Base-by-base conservation (phyloP, 1,140 invertebrate species). In the Tyrophagus putrescentiae region DNA sequence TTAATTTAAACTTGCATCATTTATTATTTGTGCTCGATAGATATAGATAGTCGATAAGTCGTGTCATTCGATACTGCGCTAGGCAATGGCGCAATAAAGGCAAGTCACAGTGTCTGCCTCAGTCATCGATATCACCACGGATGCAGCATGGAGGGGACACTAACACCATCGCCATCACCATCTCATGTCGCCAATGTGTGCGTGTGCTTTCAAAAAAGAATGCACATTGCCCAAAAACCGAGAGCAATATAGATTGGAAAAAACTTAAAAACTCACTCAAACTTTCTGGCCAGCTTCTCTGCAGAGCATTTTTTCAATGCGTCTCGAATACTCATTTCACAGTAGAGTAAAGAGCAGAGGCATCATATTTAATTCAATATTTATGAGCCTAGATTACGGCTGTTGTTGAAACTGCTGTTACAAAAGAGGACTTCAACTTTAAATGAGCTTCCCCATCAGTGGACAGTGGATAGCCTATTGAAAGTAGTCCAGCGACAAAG, bases 41-140 rank as follows among this genome's bases (percentile, higher is more conserved):
- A 48, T 48, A 48, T n/a, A n/a, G n/a, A 48, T 48, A 48, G 31
- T 48, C 45, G 45, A 48, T 48, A n/a, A n/a, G n/a, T n/a, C n/a
- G n/a, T 48, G 45, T 48, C 45, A 48, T 48, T 48, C 7, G 45
- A 48, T 48, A 48, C 18, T 7, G 7, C 13, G 13, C 23, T n/a
- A n/a, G 7, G 18, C 18, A 48, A 25, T 25, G 31, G 23, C 45
- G 7, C 18, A 48, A 48, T 48, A 48, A 48, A 25, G 45, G 45
- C n/a, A n/a, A n/a, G n/a, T n/a, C n/a, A n/a, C n/a, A n/a, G n/a
- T n/a, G n/a, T n/a, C n/a, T n/a, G n/a, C n/a, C n/a, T n/a, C n/a
- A n/a, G 18, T 29, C 45, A 29, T 25, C 31, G 45, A 48, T 48
- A 48, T 48, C 45, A 9, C 45, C 45, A 7, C 13, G 18, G 45